Conservation (phyloP, 2,797 vertebrate genomes). For the Acanthurus lineatus region DNA sequence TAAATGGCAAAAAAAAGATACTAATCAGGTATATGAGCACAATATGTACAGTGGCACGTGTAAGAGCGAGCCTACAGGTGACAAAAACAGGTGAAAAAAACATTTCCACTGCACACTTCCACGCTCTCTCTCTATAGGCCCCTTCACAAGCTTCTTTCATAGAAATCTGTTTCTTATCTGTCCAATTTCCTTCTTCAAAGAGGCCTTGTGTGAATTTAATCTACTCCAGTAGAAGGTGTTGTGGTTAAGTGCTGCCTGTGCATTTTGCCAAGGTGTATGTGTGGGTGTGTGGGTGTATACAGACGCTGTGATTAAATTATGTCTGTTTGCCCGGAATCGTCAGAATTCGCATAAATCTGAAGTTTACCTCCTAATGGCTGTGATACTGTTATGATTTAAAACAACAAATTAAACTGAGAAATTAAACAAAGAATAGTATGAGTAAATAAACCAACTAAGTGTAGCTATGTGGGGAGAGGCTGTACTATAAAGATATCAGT, state of each 20-base stretch:
- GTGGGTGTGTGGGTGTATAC: slow-evolving; percentile 36
- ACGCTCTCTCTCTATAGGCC: slow-evolving; percentile 53
- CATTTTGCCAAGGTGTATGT: slow-evolving; percentile 67
- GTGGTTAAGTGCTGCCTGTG: slow-evolving; percentile 75
- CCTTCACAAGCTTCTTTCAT: slow-evolving; percentile 63
- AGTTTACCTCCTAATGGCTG: slow-evolving; percentile 42
- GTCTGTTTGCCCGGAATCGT: slow-evolving; percentile 23
- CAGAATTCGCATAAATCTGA: slow-evolving; percentile 52
- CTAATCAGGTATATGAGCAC: slow-evolving; percentile 51
- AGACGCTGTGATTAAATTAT: slow-evolving; percentile 53
- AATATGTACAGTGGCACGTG: slow-evolving; percentile 33
- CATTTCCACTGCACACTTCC: slow-evolving; percentile 61
- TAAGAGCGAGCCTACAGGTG: slow-evolving; percentile 53
- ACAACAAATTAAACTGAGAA: slow-evolving; percentile 48
- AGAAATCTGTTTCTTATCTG: slow-evolving; percentile 90
- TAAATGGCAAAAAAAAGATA: slow-evolving; percentile 58
- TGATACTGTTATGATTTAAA: slow-evolving; percentile 52
- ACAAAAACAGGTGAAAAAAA: slow-evolving; percentile 67
- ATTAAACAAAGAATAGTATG: slow-evolving; percentile 69
- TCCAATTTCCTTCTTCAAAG: slow-evolving; percentile 93
- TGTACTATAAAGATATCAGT: slow-evolving; percentile 88
- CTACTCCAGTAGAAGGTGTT: slow-evolving; percentile 84
- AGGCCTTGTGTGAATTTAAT: slow-evolving; percentile 89
- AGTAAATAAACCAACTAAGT: slow-evolving; percentile 77
- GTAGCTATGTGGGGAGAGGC: slow-evolving; percentile 72